Percentiles rank a stretch among this genome's conserved stretches.
Conservation (phyloP, 1,140 invertebrate species). For the Drosophila lacteicornis region DNA sequence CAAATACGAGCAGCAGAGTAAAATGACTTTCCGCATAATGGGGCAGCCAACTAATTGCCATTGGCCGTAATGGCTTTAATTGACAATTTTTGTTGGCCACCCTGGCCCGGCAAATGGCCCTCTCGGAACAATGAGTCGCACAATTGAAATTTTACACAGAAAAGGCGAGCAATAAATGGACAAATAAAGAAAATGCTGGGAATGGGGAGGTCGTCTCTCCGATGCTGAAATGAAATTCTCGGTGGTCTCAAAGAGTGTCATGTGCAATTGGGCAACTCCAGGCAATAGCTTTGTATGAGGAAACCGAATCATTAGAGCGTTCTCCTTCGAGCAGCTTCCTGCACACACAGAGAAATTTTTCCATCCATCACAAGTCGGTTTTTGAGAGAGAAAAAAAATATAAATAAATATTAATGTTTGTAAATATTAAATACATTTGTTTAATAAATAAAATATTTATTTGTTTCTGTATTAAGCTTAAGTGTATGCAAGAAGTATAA, state of each 20-base stretch:
- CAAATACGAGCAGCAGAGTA: constrained; percentile 28
- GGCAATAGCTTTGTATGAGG: constrained; percentile 36
- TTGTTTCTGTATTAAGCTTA: too few species aligned
- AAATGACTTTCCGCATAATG: constrained; percentile 56
- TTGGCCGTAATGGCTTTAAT: constrained; percentile 68
- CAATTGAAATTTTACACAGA: constrained; percentile 37
- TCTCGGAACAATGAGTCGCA: constrained; percentile 14
- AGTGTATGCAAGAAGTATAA: too few species aligned
- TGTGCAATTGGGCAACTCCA: constrained; percentile 42
- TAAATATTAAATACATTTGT: too few species aligned
- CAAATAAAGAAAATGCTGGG: constrained; percentile 1
- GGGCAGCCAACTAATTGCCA: constrained; percentile 59
- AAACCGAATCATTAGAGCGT: constrained; percentile 45
- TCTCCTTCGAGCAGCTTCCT: constrained; percentile 8
- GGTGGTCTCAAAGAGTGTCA: constrained; percentile 37
- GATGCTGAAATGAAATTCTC: constrained; percentile 30
- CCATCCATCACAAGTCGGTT: too few species aligned
- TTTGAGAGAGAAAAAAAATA: too few species aligned
- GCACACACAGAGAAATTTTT: neutral
- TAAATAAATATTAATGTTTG: too few species aligned
- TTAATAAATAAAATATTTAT: too few species aligned
- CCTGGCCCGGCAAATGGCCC: constrained; percentile 25
- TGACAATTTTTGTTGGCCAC: constrained; percentile 52
- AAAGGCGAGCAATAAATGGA: constrained; percentile 38
- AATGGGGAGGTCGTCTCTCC: too few species aligned